phyloP scores from a whole-genome alignment of 2,888 invertebrate genomes.

The Chironomus riparius region DNA sequence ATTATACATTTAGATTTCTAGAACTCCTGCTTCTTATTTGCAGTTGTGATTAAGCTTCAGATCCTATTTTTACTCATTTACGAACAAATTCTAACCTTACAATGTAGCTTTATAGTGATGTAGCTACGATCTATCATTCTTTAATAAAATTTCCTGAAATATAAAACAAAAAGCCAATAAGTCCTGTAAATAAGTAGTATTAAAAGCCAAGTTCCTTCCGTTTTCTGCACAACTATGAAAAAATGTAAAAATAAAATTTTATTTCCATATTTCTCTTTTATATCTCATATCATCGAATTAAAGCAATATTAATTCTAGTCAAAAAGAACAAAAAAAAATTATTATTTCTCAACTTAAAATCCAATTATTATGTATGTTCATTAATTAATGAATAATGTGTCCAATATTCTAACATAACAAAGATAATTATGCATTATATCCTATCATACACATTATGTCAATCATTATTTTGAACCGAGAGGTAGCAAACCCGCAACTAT shows the following conservation, averaged over 20 bases:
- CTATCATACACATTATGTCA: not conserved
- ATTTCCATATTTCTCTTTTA: not conserved
- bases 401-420: not conserved
- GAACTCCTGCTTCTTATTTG: no score
- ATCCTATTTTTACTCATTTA: no score
- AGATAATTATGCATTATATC: not conserved
- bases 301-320: not conserved
- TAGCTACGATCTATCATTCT: no score
- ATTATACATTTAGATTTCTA: no score
- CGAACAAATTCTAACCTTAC: no score
- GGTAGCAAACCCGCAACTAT: constrained; percentile 12
- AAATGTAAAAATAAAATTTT: constrained; percentile 10
- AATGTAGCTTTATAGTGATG: no score
- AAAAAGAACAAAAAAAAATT: not conserved
- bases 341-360: not conserved
- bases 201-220: not conserved
- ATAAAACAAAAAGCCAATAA: not conserved
- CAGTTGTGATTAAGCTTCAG: no score
- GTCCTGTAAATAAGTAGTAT: no score
- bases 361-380: not conserved
- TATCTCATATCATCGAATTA: not conserved
- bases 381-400: not conserved
- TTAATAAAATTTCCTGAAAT: not conserved
- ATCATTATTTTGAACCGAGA: not conserved
- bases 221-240: not conserved